Conservation (phyloP, 2,888 invertebrate genomes). For the Camptogramma bilineatum region DNA sequence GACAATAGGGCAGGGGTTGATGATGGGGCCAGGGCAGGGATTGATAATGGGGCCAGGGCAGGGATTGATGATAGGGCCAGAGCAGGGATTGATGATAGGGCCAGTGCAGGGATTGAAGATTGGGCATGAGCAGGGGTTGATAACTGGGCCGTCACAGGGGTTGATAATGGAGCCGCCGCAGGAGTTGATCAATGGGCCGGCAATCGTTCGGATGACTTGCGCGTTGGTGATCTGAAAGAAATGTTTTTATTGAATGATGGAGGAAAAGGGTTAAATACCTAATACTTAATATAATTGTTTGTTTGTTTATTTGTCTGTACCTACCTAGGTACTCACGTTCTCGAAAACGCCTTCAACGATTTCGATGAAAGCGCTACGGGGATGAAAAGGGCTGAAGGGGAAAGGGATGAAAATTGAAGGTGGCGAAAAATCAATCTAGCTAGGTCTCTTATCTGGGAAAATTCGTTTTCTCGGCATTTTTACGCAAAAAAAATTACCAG, state of each 20-base stretch:
- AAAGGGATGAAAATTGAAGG: too few relatives aligned
- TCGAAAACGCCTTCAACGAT: too few relatives aligned
- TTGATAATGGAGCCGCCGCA: constrained; percentile 11
- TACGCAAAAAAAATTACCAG: too few relatives aligned
- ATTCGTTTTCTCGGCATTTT: too few relatives aligned
- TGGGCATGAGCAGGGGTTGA: constrained; percentile 9
- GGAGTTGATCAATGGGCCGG: constrained; percentile 17
- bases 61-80: constrained; percentile 6
- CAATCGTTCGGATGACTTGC: constrained; percentile 44
- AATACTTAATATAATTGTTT: too few relatives aligned
- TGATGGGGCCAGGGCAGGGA: constrained; percentile 4
- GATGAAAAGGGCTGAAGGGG: too few relatives aligned
- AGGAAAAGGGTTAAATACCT: too few relatives aligned
- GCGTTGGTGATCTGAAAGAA: constrained; percentile 55
- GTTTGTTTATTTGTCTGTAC: too few relatives aligned
- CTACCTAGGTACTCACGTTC: too few relatives aligned
- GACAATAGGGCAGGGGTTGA: constrained; percentile 1
- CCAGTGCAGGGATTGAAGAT: constrained; percentile 3
- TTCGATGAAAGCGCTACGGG: too few relatives aligned
- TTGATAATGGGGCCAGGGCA: not conserved
- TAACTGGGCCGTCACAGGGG: constrained; percentile 6
- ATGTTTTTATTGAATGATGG: constrained; percentile 1
- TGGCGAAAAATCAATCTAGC: too few relatives aligned
- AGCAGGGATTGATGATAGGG: constrained; percentile 9
- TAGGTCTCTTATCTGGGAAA: too few relatives aligned